A percentile compares a stretch with the other conserved stretches of the same genome.
Conservation (phyloP, 2,888 invertebrate genomes). For the Parnassius apollo region DNA sequence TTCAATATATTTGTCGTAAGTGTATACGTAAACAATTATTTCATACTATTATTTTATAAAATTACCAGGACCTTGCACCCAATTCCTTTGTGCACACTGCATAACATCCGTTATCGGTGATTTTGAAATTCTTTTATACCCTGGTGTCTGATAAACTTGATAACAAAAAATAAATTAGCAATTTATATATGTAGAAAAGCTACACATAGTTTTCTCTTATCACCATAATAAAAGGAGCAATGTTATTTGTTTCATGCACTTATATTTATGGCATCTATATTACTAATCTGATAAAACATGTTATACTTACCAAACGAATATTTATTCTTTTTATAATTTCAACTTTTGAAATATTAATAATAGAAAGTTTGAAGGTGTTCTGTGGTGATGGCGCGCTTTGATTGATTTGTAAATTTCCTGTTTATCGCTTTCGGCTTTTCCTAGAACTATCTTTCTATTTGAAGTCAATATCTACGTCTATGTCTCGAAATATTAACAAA, state of each 20-base stretch:
- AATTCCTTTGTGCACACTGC: slow-evolving; percentile 19
- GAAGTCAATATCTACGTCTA: no score
- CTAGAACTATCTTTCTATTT: no score
- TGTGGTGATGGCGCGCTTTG: no score
- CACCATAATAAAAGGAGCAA: slow-evolving; percentile 22
- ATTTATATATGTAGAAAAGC: slow-evolving; percentile 23
- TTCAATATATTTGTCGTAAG: no score
- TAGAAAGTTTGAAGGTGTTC: no score
- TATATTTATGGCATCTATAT: slow-evolving; percentile 14
- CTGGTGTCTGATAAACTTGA: slow-evolving; percentile 21
- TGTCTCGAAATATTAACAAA: no score
- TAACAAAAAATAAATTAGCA: slow-evolving; percentile 24
- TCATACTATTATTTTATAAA: not conserved
- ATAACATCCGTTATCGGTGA: slow-evolving; percentile 15
- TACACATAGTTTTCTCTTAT: slow-evolving; percentile 17
- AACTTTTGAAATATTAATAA: no score
- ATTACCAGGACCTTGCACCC: not conserved
- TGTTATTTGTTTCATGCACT: slow-evolving; percentile 22
- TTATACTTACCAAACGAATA: no score
- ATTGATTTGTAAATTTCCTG: no score
- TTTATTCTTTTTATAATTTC: no score
- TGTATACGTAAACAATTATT: no score
- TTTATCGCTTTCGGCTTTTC: no score
- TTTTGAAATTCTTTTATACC: slow-evolving; percentile 20
- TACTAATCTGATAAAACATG: slow-evolving; percentile 5